Evolutionary conservation across 2,113 vertebrate species (phyloP), one percentile per base, ranked within the genome.

Genomic region (Nesogale talazaci): DNA sequence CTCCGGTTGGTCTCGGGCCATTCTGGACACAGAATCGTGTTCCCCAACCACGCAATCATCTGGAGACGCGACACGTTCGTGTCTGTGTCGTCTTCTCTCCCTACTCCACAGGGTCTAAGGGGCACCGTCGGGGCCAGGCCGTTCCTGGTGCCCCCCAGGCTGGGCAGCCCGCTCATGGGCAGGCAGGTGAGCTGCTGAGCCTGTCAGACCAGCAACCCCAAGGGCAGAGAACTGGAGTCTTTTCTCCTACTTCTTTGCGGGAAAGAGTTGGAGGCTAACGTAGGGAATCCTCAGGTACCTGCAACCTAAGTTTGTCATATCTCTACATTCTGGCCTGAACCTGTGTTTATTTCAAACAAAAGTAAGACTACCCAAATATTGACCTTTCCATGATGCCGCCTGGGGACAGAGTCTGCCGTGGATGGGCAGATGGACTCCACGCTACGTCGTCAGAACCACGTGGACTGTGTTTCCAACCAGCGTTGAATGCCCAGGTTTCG

Each of bases 211-310:
- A 80, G 42, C 57, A 42, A 65, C 6, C 56, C 31, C 79, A 42
- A 38, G 17, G 79, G n/a, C 79, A 57, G 27, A 12, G 9, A 79
- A 46, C 5, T 52, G 46, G 46, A 52, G 46, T 52, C 46, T 5
- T 46, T n/a, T 63, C 42, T 81, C 52, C 40, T 27, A 84, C n/a
- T 84, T 75, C 59, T 90, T 92, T 65, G 46, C 56, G 14, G 86
- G 15, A 77, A 80, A 90, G 25, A 69, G n/a, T n/a, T 22, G 25
- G 83, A 40, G 17, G 52, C 25, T 34, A 29, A 70, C 23, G 34
- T 20, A 57, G 65, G 70, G 17, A 88, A 86, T 78, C 75, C 17
- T 19, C 82, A 59, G 23, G 20, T 20, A 9, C 75, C 52, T 94
- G 52, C 57, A 19, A 20, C 19, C 46, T 38, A 61, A 27, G 36